phyloP scores from a whole-genome alignment of 2,888 invertebrate species.

The Leptinotarsa juncta region DNA sequence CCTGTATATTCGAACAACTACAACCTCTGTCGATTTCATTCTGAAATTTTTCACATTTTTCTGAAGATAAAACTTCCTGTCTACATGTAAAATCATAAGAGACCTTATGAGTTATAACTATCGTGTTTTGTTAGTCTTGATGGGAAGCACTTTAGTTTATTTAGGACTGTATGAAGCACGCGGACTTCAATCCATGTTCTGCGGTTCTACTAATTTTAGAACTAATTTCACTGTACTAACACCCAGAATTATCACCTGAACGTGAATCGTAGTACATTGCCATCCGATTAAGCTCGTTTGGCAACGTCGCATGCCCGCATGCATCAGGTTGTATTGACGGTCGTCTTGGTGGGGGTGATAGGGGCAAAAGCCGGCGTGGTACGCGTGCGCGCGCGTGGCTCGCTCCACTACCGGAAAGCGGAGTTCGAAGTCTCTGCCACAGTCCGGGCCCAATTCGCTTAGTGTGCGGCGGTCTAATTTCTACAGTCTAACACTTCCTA shows the following conservation, averaged over 20 bases:
- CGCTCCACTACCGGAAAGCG: constrained; percentile 48
- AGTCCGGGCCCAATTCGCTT: constrained; percentile 70
- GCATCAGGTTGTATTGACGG: constrained; percentile 65
- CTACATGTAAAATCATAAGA: too few species aligned
- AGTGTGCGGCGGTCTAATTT: constrained; percentile 71
- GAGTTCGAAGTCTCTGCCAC: constrained; percentile 62
- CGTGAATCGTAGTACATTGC: background rate
- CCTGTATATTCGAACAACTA: too few species aligned
- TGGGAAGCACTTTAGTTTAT: too few species aligned
- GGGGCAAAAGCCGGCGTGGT: constrained; percentile 36
- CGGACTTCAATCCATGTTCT: too few species aligned
- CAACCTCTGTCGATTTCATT: too few species aligned
- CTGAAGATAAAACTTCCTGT: too few species aligned
- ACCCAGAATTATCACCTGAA: background rate
- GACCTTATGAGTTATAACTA: too few species aligned
- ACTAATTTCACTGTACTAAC: background rate
- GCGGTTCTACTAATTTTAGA: too few species aligned
- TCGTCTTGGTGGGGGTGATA: constrained; percentile 44
- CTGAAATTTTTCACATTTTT: too few species aligned
- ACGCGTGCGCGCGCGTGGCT: constrained; percentile 43
- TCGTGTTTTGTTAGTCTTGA: too few species aligned
- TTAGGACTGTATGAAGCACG: too few species aligned
- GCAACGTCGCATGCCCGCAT: constrained; percentile 54
- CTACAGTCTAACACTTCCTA: constrained; percentile 59
- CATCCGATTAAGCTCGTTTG: background rate